Percentiles rank a stretch among this genome's conserved stretches.
Evolutionary conservation across 2,888 invertebrate genomes (phyloP).

Genomic region (Ectemnius continuus): DNA sequence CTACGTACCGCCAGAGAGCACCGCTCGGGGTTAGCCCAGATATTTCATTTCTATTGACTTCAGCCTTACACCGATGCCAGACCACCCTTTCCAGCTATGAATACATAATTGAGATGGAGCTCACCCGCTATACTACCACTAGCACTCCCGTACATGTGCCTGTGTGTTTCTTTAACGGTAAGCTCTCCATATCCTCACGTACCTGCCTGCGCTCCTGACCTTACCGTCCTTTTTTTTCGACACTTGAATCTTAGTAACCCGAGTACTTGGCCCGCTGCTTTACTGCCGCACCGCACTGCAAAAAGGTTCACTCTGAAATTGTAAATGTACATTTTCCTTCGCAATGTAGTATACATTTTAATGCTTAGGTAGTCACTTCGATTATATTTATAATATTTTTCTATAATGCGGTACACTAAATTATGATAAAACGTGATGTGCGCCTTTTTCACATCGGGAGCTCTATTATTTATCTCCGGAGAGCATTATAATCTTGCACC

Average conservation of each 20-base stretch:
- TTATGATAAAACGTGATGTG: too few relatives aligned
- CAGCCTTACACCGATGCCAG: conserved; percentile 38
- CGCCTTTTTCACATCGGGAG: too few relatives aligned
- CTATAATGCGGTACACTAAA: too few relatives aligned
- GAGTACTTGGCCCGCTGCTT: conserved; percentile 16
- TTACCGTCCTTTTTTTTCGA: conserved; percentile 11
- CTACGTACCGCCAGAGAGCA: conserved; percentile 24
- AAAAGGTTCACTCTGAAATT: background rate
- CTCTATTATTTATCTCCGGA: too few relatives aligned
- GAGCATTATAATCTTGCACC: too few relatives aligned
- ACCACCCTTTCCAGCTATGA: conserved; percentile 58
- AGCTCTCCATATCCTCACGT: background rate
- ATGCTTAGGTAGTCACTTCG: too few relatives aligned
- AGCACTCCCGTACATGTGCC: background rate
- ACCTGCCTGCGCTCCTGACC: background rate
- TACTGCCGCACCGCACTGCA: conserved; percentile 15
- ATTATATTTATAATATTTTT: too few relatives aligned
- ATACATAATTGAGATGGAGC: conserved; percentile 67
- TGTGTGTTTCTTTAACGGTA: conserved; percentile 35
- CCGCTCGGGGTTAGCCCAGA: conserved; percentile 58
- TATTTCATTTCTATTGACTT: conserved; percentile 69
- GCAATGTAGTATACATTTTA: too few relatives aligned
- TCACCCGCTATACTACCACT: background rate
- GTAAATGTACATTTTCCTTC: too few relatives aligned
- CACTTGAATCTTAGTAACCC: conserved; percentile 25